Base-by-base conservation (phyloP, 2,888 invertebrate species). In the Dolomedes plantarius region DNA sequence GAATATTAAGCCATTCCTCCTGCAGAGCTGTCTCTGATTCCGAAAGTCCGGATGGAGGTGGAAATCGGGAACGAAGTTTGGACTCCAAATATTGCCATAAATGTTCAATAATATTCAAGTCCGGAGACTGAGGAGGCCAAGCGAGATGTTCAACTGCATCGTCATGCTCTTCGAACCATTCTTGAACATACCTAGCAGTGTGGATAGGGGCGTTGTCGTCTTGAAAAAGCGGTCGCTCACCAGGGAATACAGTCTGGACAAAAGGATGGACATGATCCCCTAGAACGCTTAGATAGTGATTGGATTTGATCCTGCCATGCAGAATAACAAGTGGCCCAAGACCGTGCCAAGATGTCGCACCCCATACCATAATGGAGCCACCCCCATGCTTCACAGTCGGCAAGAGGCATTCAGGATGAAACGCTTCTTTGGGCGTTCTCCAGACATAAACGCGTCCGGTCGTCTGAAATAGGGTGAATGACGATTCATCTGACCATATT, bases 341-440 rank as follows among this genome's bases (percentile, higher is more conserved):
- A 76, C 67, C 75, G 75, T 64, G n/a, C 65, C 75, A 65, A 65
- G 75, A 76, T 67, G 76, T 76, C n/a, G 69, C 69, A 78, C 62
- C 69, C 69, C 69, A 71, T 76, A 76, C 67, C 64, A 67, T 50
- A 76, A 50, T 67, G 50, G 68, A 67, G 50, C 68, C 68, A 76
- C 50, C 76, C 39, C 76, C 68, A 76, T 56, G 50, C 76, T 76
- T 76, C 68, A 68, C 76, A 68, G 76, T 50, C 76, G 68, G 76
- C 68, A 76, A 68, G 68, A 68, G 76, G 68, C 76, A 76, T 23
- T 76, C 76, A 76, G 76, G 67, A 76, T 46, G 13, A 76, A 67
- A 76, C 46, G 50, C 76, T 76, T 76, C 76, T 56, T 56, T 56
- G 56, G 23, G 56, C 56, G 23, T 56, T 56, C 56, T 56, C 56